Percentiles rank a stretch among this genome's conserved stretches.
Evolutionary conservation across 2,113 vertebrate genomes (phyloP).

Genomic region (Leptobrachium leishanense): DNA sequence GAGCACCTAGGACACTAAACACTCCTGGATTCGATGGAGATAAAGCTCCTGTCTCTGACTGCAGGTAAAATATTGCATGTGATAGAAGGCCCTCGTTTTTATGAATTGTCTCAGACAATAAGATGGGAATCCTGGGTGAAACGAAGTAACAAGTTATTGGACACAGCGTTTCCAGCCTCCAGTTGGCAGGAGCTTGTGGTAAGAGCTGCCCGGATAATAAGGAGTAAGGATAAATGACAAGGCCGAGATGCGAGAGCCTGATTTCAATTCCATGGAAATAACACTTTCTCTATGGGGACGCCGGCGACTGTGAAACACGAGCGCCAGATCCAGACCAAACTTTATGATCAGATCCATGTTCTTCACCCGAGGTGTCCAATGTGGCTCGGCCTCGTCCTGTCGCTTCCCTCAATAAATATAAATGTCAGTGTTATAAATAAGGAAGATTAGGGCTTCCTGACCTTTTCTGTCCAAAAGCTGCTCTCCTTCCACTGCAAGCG

Average conservation of each 20-base stretch:
- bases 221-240: constrained; percentile 34
- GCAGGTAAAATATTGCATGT: too few relatives aligned
- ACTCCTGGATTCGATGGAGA: too few relatives aligned
- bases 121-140: neutral
- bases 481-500: constrained; percentile 9
- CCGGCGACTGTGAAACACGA: neutral
- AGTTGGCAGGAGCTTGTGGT: constrained; percentile 19
- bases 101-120: neutral
- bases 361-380: constrained; percentile 18
- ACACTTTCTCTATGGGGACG: constrained; percentile 28
- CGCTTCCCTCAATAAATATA: constrained; percentile 42
- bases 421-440: constrained; percentile 46
- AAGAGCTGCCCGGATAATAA: constrained; percentile 11
- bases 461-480: constrained; percentile 41
- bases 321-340: constrained; percentile 17
- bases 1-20: too few relatives aligned
- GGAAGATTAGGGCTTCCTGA: constrained; percentile 45
- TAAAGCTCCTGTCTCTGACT: too few relatives aligned
- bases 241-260: constrained; percentile 17
- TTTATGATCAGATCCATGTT: constrained; percentile 42
- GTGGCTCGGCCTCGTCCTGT: neutral
- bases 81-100: neutral
- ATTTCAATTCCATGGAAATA: constrained; percentile 39
- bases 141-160: neutral
- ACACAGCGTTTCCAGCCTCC: neutral